Evolutionary conservation across 2,888 invertebrate species (phyloP), one percentile per base, ranked within the genome.

Genomic region (Perithous albicinctus): DNA sequence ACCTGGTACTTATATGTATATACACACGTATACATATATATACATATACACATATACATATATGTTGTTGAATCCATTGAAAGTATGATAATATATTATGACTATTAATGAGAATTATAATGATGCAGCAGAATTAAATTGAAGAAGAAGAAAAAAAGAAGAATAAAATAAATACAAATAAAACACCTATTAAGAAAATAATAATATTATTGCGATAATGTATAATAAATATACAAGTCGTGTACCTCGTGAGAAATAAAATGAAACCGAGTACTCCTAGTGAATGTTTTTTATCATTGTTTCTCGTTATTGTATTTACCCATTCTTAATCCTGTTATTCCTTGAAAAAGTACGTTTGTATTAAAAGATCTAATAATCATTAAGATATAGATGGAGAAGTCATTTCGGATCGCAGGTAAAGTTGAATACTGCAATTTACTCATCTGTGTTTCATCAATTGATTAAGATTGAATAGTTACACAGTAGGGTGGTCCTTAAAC

Each of bases 11-110:
- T 90, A 89, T 91, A 90, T 88, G 90, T 89, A 91, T 89, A 91
- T 90, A 89, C 84, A 87, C 86, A 79, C 79, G 81, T 86, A 86
- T 85, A 85, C 82, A 85, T 84, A 86, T 84, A 78, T 74, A 84
- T 82, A 84, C 82, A 89, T 86, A 89, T 88, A 90, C 87, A 88
- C 86, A 90, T 87, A 90, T 87, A 91, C 88, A 91, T 91, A 90
- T 91, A 92, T 92, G 91, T 92, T 92, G 92, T 92, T 92, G 90
- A 92, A 89, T 92, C 90, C 89, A 92, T 91, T 92, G 92, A 92
- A 92, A 92, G 92, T 92, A 92, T 91, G 91, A 91, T 92, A 92
- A 89, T 88, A 85, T 88, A 87, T 87, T 89, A 90, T 87, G 86
- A 86, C 87, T 82, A 86, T 85, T 83, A 80, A 85, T 84, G 85